These are phyloP conservation scores for Festucalex cinctus DNA, from an alignment of 2,113 vertebrate species.

Conservation along the genomic window DNA sequence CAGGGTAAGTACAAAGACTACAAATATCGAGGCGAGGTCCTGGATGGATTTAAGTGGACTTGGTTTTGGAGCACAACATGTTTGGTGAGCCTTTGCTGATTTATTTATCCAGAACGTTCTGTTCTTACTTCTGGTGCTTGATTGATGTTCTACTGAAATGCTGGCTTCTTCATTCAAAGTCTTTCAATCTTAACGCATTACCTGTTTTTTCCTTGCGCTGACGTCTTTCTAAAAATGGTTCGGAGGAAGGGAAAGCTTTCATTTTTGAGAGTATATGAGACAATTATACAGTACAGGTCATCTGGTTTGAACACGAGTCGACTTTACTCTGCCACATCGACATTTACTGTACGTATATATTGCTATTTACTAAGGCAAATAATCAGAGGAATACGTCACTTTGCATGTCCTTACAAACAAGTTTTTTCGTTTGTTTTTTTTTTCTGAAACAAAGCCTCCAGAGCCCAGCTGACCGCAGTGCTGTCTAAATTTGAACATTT, in stretches of 20 bases:
- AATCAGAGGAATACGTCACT: too few species aligned
- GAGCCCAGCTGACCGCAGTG: constrained; percentile 24
- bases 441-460: constrained; percentile 9
- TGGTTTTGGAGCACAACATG: background rate
- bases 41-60: background rate
- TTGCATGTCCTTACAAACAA: constrained; percentile 21
- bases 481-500: constrained; percentile 35
- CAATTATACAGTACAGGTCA: background rate
- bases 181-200: background rate
- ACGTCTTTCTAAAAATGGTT: background rate
- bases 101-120: background rate
- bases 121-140: background rate
- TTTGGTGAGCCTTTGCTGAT: background rate
- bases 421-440: background rate
- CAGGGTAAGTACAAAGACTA: constrained; percentile 75
- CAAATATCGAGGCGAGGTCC: background rate
- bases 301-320: background rate
- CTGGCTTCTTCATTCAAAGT: background rate
- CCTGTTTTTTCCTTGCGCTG: background rate
- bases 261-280: background rate
- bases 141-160: background rate
- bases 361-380: too few species aligned
- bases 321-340: too few species aligned
- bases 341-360: too few species aligned
- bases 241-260: background rate